Percentiles rank a stretch among this genome's conserved stretches.
Conservation (phyloP, 2,113 vertebrate genomes). For the Silurus glanis region DNA sequence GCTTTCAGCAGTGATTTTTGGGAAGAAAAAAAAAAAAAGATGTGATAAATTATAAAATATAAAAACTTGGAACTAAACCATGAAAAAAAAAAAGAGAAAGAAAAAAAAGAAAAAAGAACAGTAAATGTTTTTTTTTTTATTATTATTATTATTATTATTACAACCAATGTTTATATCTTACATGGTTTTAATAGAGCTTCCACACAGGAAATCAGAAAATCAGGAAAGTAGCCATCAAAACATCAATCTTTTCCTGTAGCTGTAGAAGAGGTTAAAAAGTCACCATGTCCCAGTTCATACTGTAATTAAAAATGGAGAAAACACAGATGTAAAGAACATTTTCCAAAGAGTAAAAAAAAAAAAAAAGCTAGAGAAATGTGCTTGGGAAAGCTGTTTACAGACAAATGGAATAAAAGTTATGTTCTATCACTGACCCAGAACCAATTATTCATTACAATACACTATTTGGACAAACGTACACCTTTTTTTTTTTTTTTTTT, state of each 20-base stretch:
- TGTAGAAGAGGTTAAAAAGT: background rate
- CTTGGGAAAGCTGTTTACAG: background rate
- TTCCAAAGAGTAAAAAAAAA: background rate
- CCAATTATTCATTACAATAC: background rate
- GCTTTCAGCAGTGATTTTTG: background rate
- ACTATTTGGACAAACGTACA: too few species aligned
- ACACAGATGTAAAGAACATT: background rate
- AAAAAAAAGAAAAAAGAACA: too few species aligned
- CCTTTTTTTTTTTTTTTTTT: too few species aligned
- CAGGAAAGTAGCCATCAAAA: background rate
- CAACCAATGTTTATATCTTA: background rate
- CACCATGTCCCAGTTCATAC: background rate
- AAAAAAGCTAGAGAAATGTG: background rate
- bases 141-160: background rate
- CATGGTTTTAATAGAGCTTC: background rate
- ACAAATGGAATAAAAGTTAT: background rate
- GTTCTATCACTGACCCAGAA: background rate
- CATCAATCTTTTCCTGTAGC: background rate
- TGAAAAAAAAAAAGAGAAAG: too few species aligned
- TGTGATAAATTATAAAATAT: too few species aligned
- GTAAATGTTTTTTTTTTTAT: too few species aligned
- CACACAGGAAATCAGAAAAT: background rate
- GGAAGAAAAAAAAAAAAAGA: too few species aligned
- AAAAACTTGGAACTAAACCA: too few species aligned
- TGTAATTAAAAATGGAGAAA: background rate